These are phyloP conservation scores for Rosalia funebris DNA, from an alignment of 2,888 invertebrate genomes.

Conservation along the genomic window DNA sequence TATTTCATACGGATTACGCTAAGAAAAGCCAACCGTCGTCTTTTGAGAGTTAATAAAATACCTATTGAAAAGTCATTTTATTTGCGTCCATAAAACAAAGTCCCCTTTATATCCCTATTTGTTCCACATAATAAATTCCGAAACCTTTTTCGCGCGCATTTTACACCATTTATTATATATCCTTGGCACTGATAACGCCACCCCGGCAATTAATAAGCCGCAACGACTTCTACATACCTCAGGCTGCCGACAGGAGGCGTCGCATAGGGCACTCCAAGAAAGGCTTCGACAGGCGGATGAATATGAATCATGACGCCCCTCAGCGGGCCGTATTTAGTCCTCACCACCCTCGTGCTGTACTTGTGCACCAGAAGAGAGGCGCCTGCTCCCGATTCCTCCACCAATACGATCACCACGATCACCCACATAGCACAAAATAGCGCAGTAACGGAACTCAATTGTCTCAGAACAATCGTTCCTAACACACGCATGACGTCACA, in stretches of 20 bases:
- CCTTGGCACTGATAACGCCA: too few species aligned
- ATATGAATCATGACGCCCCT: conserved; percentile 86
- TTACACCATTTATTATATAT: too few species aligned
- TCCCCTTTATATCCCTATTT: too few species aligned
- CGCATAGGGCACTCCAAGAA: conserved; percentile 93
- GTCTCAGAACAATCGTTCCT: conserved; percentile 53
- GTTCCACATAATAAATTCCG: too few species aligned
- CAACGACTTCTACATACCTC: conserved; percentile 67
- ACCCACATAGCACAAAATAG: conserved; percentile 62
- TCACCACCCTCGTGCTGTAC: conserved; percentile 83
- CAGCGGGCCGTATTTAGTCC: conserved; percentile 89
- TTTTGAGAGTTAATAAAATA: too few species aligned
- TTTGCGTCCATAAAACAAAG: too few species aligned
- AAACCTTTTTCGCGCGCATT: too few species aligned
- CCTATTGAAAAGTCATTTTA: too few species aligned
- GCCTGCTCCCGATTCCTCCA: conserved; percentile 65
- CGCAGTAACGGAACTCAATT: conserved; percentile 56
- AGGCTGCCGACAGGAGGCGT: conserved; percentile 90
- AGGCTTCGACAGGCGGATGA: conserved; percentile 87
- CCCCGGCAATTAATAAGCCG: too few species aligned
- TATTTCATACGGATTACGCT: too few species aligned
- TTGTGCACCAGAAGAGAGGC: conserved; percentile 73
- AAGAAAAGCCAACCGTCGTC: too few species aligned
- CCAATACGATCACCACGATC: conserved; percentile 70
- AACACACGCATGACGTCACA: conserved; percentile 62